Percentiles rank a stretch among this genome's conserved stretches.
These are phyloP conservation scores for Sesamia inferens DNA, from an alignment of 2,888 invertebrate species.

Conservation along the genomic window DNA sequence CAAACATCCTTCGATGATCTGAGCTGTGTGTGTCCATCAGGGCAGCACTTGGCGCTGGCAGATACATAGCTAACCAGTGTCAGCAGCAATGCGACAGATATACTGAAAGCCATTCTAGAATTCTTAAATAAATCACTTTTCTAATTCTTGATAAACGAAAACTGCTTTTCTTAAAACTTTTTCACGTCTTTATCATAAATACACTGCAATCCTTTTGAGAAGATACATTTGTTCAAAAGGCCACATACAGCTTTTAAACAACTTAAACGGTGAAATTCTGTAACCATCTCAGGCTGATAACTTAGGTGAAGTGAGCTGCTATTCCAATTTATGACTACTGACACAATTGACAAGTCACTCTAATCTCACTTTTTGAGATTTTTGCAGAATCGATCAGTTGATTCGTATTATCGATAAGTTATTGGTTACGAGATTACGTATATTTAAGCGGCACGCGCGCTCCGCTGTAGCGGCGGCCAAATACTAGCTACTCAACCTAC, in stretches of 20 bases:
- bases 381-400: too few species aligned
- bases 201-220: slow-evolving; percentile 22
- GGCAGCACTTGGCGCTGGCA: slow-evolving; percentile 64
- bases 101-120: slow-evolving; percentile 38
- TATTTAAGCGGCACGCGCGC: not conserved
- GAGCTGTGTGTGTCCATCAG: slow-evolving; percentile 33
- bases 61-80: slow-evolving; percentile 20
- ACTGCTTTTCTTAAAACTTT: not conserved
- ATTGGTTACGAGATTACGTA: not conserved
- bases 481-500: not conserved
- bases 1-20: slow-evolving; percentile 55
- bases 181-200: slow-evolving; percentile 1
- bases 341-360: too few species aligned
- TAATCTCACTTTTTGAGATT: too few species aligned
- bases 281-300: too few species aligned
- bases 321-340: too few species aligned
- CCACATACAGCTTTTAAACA: not conserved
- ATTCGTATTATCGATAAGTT: not conserved
- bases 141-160: slow-evolving; percentile 5
- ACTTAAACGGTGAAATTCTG: too few species aligned
- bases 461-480: not conserved
- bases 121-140: not conserved
- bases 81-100: slow-evolving; percentile 2
- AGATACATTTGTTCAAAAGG: not conserved
- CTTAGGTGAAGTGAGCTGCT: too few species aligned